Percentiles rank a stretch among this genome's conserved stretches.
phyloP scores from a whole-genome alignment of 2,113 vertebrate species.

The Cephalopterus ornatus region DNA sequence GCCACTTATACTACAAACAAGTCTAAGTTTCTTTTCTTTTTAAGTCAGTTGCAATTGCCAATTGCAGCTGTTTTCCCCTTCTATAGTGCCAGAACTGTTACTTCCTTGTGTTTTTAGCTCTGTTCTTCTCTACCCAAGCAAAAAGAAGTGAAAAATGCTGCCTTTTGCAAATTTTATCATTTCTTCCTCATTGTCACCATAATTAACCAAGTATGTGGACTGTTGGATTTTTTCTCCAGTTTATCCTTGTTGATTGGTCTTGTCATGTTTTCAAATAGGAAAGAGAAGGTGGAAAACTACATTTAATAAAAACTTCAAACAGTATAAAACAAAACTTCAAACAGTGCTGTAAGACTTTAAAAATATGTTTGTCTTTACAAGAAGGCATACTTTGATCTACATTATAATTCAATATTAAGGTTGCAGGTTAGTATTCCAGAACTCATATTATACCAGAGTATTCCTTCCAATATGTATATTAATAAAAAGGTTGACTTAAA shows the following conservation, averaged over 20 bases:
- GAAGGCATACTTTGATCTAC: neutral
- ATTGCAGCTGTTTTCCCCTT: neutral
- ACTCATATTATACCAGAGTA: neutral
- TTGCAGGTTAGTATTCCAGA: neutral
- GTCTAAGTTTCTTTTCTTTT: neutral
- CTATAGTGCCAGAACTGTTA: neutral
- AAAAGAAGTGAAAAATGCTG: neutral
- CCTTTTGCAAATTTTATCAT: neutral
- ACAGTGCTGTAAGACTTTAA: neutral
- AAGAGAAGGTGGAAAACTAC: neutral
- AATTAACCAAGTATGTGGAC: neutral
- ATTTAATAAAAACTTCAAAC: conserved; percentile 21
- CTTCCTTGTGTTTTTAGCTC: neutral
- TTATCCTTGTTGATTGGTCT: neutral
- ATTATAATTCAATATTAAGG: neutral
- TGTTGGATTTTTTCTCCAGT: neutral
- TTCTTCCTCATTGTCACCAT: neutral
- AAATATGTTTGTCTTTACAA: conserved; percentile 22
- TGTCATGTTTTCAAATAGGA: neutral
- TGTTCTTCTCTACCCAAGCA: neutral
- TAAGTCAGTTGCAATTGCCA: neutral
- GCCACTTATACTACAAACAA: neutral
- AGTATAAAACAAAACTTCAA: conserved; percentile 39
- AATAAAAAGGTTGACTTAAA: neutral
- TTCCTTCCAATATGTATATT: neutral